phyloP scores from a whole-genome alignment of 2,113 vertebrate species.

The Nannospalax galili region DNA sequence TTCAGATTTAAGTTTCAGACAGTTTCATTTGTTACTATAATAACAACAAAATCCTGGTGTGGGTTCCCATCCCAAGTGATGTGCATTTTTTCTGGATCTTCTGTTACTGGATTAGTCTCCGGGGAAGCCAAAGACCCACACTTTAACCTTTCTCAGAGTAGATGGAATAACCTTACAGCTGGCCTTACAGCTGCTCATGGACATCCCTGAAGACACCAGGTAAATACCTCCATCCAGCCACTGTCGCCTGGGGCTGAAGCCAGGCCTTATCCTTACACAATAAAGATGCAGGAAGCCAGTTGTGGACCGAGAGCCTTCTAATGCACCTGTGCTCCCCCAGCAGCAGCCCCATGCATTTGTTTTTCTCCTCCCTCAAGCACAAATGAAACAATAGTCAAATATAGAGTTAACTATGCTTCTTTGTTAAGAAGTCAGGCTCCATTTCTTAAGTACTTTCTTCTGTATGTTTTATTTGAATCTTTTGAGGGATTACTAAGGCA shows the following conservation, averaged over 20 bases:
- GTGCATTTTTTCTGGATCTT: conserved; percentile 45
- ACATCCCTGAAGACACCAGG: conserved; percentile 68
- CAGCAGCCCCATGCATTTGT: not conserved
- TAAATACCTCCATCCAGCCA: conserved; percentile 74
- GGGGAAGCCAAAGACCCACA: conserved; percentile 55
- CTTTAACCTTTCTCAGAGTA: conserved; percentile 61
- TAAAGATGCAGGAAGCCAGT: conserved; percentile 52
- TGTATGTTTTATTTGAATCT: conserved; percentile 6
- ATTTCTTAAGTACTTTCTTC: conserved; percentile 25
- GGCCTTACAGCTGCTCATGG: conserved; percentile 73
- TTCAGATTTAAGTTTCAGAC: conserved; percentile 67
- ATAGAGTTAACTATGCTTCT: conserved; percentile 66
- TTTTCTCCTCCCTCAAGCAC: not conserved
- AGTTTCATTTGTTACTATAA: conserved; percentile 59
- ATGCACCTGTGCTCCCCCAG: conserved; percentile 68
- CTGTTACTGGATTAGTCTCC: not conserved
- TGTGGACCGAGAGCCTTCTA: conserved; percentile 73
- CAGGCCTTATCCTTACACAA: conserved; percentile 5
- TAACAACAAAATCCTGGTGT: not conserved
- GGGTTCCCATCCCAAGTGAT: not conserved
- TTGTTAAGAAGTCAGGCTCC: not conserved
- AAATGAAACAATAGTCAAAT: conserved; percentile 59
- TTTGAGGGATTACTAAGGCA: not conserved
- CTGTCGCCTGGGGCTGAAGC: conserved; percentile 71
- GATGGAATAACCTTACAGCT: conserved; percentile 76